Percentiles rank a stretch among this genome's conserved stretches.
phyloP scores from a whole-genome alignment of 2,113 vertebrate species.

The Nothoprocta pentlandii region DNA sequence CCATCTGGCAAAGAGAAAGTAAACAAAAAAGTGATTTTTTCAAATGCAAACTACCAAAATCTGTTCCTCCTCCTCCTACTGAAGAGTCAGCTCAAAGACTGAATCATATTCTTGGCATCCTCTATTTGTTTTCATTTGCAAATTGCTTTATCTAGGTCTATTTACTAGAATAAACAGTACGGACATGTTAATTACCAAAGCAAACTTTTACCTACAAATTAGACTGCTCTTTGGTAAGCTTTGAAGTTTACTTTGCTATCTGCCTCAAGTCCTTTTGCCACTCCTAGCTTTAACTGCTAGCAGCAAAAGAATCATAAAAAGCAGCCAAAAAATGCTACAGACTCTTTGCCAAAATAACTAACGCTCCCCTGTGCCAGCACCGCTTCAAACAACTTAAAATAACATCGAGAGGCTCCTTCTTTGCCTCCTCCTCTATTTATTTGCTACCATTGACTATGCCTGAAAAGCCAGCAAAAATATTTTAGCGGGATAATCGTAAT shows the following conservation, averaged over 20 bases:
- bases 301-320: background rate
- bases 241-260: slow-evolving; percentile 11
- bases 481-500: background rate
- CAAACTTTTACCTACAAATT: background rate
- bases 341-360: background rate
- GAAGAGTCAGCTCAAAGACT: background rate
- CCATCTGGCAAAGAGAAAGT: background rate
- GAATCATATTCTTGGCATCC: background rate
- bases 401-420: fast-evolving
- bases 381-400: background rate
- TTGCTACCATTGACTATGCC: background rate
- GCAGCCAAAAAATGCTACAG: background rate
- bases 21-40: background rate
- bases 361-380: fast-evolving
- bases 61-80: background rate
- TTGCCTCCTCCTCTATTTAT: background rate
- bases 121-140: slow-evolving; percentile 4
- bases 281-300: background rate
- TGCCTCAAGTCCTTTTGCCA: background rate
- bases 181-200: background rate
- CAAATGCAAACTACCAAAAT: background rate
- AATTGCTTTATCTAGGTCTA: background rate
- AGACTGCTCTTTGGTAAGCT: background rate
- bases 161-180: background rate
- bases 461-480: too few species aligned